A percentile compares a stretch with the other conserved stretches of the same genome.
Conservation (phyloP, 2,888 invertebrate species). For the Trachelus troglodyta region DNA sequence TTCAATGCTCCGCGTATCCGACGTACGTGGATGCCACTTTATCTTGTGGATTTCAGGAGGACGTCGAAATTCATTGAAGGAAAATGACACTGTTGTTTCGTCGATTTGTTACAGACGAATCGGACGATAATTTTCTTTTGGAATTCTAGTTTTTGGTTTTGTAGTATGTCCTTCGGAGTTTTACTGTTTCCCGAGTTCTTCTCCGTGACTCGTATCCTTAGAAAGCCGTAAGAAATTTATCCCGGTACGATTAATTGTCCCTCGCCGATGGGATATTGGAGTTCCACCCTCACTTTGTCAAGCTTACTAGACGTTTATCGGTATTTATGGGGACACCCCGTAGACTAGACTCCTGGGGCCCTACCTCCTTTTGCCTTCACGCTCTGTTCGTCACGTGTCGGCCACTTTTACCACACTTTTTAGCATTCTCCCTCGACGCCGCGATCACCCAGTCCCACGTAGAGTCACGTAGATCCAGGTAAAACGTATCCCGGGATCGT, state of each 20-base stretch:
- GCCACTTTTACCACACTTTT: conserved; percentile 48
- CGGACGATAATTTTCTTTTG: neutral
- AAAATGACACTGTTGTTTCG: neutral
- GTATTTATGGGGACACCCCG: conserved; percentile 49
- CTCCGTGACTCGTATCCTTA: neutral
- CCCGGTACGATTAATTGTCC: conserved; percentile 25
- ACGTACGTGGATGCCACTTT: neutral
- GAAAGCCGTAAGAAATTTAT: conserved; percentile 18
- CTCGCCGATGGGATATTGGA: conserved; percentile 24
- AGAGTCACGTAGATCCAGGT: neutral
- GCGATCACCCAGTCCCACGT: neutral
- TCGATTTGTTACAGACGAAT: neutral
- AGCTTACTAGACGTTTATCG: conserved; percentile 29
- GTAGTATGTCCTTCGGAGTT: neutral
- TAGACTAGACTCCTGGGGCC: conserved; percentile 37
- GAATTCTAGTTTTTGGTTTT: neutral
- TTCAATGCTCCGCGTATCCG: neutral
- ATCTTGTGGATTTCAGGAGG: neutral
- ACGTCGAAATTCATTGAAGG: neutral
- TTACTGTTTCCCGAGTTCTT: conserved; percentile 1
- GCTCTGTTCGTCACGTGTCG: conserved; percentile 58
- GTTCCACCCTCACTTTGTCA: conserved; percentile 25
- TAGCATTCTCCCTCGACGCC: neutral
- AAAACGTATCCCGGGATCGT: neutral
- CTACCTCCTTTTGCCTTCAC: conserved; percentile 50